Evolutionary conservation across 2,797 vertebrate genomes (phyloP), one percentile per base, ranked within the genome.

Genomic region (Liasis olivaceus): DNA sequence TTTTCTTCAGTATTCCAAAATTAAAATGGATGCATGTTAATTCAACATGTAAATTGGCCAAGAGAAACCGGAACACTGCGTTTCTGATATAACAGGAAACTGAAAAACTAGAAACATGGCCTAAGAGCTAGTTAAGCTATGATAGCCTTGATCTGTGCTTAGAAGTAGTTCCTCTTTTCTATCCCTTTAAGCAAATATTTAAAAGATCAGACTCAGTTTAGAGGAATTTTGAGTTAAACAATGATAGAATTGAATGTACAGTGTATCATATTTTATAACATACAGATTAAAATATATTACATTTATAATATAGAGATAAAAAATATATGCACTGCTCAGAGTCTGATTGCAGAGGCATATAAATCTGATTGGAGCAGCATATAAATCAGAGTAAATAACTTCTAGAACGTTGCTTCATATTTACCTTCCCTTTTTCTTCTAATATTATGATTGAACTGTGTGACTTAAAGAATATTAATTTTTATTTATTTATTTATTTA

Each of bases 1-100:
- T 92, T 62, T 92, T 95, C 87, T 96, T 95, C 93, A 94, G 15
- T 88, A 89, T 26, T 88, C 72, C 90, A 89, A 20, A 11, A 89
- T 94, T 95, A 93, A 85, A 91, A 31, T 69, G 89, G 42, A 92
- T 93, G 64, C 93, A 91, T 93, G 93, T 95, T 95, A 96, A 95
- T 69, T 64, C 91, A 91, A 92, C 89, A 90, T 87, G 59, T 91
- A 95, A 92, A 86, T 93, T 63, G 26, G 28, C 91, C 26, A 95
- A 91, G 93, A 88, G 91, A 95, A 87, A 42, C 54, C 42, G 3
- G 3, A 93, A 86, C 84, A 93, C 1, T 86, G 91, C 72, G 77
- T 90, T 92, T 85, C 89, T 94, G 62, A 81, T 89, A 20, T 0
- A 36, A 42, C 26, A 59, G 8, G 72, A 91, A 94, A 93, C 91